Base-by-base conservation (phyloP, 2,113 vertebrate genomes). In the Suricata suricatta region DNA sequence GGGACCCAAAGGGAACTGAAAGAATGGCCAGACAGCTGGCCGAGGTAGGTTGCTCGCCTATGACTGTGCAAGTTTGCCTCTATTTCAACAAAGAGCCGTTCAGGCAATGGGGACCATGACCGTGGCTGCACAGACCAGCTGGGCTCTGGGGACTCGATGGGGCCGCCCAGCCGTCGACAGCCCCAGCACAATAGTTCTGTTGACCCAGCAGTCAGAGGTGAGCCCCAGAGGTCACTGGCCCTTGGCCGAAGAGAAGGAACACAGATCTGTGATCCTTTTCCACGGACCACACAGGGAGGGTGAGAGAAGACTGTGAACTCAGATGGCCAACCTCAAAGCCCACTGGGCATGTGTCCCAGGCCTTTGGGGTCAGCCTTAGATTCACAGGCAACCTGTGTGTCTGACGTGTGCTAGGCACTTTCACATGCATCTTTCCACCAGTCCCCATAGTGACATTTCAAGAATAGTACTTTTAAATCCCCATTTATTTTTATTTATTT, bases 281-380 rank as follows among this genome's bases (percentile, higher is more conserved):
- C 35, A 16, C 29, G 77, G 97, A 91, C 97, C 97, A 97, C 91
- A 88, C 93, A 96, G 38, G 38, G 72, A 90, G 93, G 19, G 11
- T 1, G 77, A 54, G 21, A 63, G 33, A 44, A 72, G 44, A 68
- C 31, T n/a, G 77, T 52, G 85, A 89, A 44, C 47, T 94, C 84
- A 85, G 84, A 96, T 60, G 77, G n/a, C 87, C 93, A 88, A 29
- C 57, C 50, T 68, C 14, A 15, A 71, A 63, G n/a, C 72, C 66
- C 54, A 9, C 57, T 2, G 88, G 85, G 88, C 47, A 66, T 69
- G 15, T 60, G 44, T 79, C 74, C 21, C 5, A 38, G 90, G 92
- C 77, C 94, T 44, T 54, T 38, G 47, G 54, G 95, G 57, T 96
- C 97, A 96, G 35, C 74, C 35, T 16, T 25, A n/a, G 66, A 93